These are phyloP conservation scores for Choristoneura fumiferana DNA, from an alignment of 1,140 invertebrate genomes.

Conservation along the genomic window DNA sequence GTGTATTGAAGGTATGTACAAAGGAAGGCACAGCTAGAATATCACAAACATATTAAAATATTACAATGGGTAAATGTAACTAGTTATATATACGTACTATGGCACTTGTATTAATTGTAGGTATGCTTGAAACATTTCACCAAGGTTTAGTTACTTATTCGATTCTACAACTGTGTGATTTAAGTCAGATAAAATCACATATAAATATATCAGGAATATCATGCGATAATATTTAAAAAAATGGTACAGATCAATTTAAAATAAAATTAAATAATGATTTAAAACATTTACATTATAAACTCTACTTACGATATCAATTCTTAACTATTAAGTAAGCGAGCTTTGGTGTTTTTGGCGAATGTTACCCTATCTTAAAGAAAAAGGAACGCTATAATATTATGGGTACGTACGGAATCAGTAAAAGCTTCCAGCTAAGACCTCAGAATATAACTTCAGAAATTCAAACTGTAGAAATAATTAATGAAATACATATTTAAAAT, in stretches of 20 bases:
- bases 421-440: background rate
- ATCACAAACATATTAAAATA: slow-evolving; percentile 5
- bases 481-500: no score
- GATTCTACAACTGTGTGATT: no score
- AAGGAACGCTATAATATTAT: no score
- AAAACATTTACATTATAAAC: slow-evolving; percentile 15
- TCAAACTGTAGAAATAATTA: no score
- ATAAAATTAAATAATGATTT: slow-evolving; percentile 9
- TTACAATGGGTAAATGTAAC: slow-evolving; percentile 9
- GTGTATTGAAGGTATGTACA: no score
- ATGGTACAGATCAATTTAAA: background rate
- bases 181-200: no score
- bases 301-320: slow-evolving; percentile 13
- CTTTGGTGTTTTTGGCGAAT: slow-evolving; percentile 16
- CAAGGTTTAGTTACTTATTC: no score
- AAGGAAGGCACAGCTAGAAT: background rate
- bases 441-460: no score
- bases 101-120: no score
- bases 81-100: background rate
- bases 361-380: slow-evolving; percentile 13
- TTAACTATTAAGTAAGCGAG: slow-evolving; percentile 15
- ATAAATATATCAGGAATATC: no score
- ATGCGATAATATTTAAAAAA: no score
- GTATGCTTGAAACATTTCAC: no score
- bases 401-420: background rate